These are phyloP conservation scores for Argyresthia albistria DNA, from an alignment of 2,888 invertebrate genomes.

Conservation along the genomic window DNA sequence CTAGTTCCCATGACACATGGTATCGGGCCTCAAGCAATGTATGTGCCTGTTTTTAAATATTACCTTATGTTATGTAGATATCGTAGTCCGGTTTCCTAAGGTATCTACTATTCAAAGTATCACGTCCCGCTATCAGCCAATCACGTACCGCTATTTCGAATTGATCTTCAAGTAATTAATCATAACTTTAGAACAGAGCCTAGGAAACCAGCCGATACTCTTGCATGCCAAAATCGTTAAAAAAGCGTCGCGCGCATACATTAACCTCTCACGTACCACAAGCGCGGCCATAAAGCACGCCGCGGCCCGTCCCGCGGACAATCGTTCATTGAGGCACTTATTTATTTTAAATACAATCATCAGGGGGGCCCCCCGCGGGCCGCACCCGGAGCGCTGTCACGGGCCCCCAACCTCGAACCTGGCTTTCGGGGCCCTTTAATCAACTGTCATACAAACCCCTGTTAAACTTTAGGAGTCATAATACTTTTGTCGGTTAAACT, in stretches of 20 bases:
- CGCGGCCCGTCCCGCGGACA: slow-evolving; percentile 38
- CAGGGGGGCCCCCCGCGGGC: slow-evolving; percentile 60
- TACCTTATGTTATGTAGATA: too few relatives aligned
- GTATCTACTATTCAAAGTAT: too few relatives aligned
- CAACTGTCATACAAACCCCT: slow-evolving; percentile 59
- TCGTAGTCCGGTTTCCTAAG: too few relatives aligned
- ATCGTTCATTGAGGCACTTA: slow-evolving; percentile 72
- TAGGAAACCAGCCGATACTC: too few relatives aligned
- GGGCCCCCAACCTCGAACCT: slow-evolving; percentile 60
- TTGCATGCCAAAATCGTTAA: neutral
- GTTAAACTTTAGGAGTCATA: slow-evolving; percentile 10
- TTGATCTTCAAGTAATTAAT: too few relatives aligned
- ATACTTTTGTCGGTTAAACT: neutral
- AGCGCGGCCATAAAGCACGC: slow-evolving; percentile 46
- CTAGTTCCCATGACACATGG: too few relatives aligned
- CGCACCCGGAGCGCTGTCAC: slow-evolving; percentile 64
- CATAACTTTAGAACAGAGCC: too few relatives aligned
- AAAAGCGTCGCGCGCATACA: slow-evolving; percentile 28
- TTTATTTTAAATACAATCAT: slow-evolving; percentile 73
- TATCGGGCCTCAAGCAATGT: too few relatives aligned
- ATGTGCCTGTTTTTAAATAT: too few relatives aligned
- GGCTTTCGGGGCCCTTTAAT: slow-evolving; percentile 68
- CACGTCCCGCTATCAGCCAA: too few relatives aligned
- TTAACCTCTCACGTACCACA: slow-evolving; percentile 24
- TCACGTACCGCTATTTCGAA: too few relatives aligned